Percentiles rank a stretch among this genome's conserved stretches.
phyloP scores from a whole-genome alignment of 2,888 invertebrate species.

The Argyra leucocephala region DNA sequence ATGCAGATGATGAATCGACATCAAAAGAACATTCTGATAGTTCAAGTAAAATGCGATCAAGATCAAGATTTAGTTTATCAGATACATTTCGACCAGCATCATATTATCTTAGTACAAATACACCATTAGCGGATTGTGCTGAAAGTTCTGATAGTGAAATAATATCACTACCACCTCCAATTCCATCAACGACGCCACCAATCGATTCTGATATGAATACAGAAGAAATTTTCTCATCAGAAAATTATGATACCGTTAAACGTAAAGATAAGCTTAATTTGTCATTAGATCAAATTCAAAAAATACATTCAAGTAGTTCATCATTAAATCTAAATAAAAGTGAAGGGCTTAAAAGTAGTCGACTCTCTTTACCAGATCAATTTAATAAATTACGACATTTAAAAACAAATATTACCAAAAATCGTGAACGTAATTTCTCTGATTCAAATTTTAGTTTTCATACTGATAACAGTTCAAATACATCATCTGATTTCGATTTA shows the following conservation, averaged over 20 bases:
- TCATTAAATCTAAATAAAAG: slow-evolving; percentile 36
- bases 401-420: slow-evolving; percentile 25
- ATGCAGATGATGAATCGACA: slow-evolving; percentile 69
- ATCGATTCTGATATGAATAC: slow-evolving; percentile 59
- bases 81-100: slow-evolving; percentile 83
- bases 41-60: slow-evolving; percentile 55
- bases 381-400: slow-evolving; percentile 34
- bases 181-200: slow-evolving; percentile 56
- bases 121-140: slow-evolving; percentile 55
- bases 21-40: slow-evolving; percentile 57
- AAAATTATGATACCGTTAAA: slow-evolving; percentile 42
- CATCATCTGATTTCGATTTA: slow-evolving; percentile 41
- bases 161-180: slow-evolving; percentile 68
- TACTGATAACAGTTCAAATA: slow-evolving; percentile 42
- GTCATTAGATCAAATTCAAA: slow-evolving; percentile 40
- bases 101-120: slow-evolving; percentile 68
- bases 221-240: slow-evolving; percentile 45
- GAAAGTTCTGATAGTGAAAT: slow-evolving; percentile 76
- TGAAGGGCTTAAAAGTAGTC: slow-evolving; percentile 36
- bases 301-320: slow-evolving; percentile 39
- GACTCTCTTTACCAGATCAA: slow-evolving; percentile 41
- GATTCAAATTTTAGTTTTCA: slow-evolving; percentile 43
- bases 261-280: slow-evolving; percentile 37
- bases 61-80: slow-evolving; percentile 72
- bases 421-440: slow-evolving; percentile 38